These are phyloP conservation scores for Astyanax mexicanus DNA, from an alignment of 2,797 vertebrate genomes.

Conservation along the genomic window DNA sequence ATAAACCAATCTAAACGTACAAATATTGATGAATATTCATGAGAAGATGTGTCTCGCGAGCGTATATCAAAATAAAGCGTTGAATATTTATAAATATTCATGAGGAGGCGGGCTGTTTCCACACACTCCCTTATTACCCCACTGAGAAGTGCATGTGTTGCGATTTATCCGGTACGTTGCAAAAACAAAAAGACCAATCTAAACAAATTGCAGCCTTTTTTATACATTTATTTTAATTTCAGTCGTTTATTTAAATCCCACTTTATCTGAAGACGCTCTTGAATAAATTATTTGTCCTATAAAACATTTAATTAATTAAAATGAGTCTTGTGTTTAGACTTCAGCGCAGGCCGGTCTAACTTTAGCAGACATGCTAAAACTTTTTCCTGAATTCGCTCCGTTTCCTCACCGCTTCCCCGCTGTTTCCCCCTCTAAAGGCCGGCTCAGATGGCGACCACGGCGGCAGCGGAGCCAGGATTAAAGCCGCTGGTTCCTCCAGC, in stretches of 20 bases:
- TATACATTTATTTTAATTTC: neutral
- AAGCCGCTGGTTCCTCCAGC: too few species aligned
- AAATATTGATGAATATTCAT: neutral
- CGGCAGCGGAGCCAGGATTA: conserved; percentile 76
- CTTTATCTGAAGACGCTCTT: too few species aligned
- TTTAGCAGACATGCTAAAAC: too few species aligned
- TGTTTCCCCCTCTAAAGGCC: neutral
- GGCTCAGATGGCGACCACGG: conserved; percentile 80
- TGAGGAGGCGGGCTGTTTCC: neutral
- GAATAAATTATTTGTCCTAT: too few species aligned
- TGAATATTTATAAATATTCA: neutral
- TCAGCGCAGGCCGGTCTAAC: too few species aligned
- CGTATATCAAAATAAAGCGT: neutral
- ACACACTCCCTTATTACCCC: neutral
- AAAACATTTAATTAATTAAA: too few species aligned
- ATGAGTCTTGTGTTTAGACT: too few species aligned
- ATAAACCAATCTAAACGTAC: too few species aligned
- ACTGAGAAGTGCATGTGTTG: neutral
- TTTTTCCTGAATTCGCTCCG: too few species aligned
- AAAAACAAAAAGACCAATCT: neutral
- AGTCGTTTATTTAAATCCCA: neutral
- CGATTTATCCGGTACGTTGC: neutral
- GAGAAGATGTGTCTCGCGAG: too few species aligned
- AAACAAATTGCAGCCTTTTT: neutral
- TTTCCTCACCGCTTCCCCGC: neutral